Percentiles rank a stretch among this genome's conserved stretches.
Conservation (phyloP, 2,888 invertebrate genomes). For the Lasius platythorax region DNA sequence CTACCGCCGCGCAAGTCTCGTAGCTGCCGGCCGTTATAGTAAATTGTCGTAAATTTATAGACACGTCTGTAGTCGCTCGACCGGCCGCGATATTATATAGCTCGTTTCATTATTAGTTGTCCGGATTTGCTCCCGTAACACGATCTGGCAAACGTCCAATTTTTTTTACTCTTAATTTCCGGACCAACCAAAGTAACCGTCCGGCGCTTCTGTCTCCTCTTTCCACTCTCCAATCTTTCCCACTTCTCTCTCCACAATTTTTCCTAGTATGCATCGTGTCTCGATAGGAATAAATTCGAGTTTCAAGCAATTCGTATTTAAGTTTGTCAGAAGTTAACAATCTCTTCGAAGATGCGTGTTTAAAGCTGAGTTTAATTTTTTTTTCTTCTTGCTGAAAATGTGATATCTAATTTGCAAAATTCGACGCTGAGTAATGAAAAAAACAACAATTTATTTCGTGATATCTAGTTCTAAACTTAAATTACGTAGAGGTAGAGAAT, state of each 20-base stretch:
- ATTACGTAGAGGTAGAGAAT: slow-evolving; percentile 5
- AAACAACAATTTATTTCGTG: slow-evolving; percentile 7
- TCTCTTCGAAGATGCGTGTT: neutral
- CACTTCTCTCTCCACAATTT: slow-evolving; percentile 49
- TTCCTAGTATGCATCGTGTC: slow-evolving; percentile 17
- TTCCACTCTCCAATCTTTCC: slow-evolving; percentile 12
- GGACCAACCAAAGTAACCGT: slow-evolving; percentile 57
- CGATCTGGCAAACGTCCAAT: slow-evolving; percentile 73
- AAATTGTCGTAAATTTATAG: slow-evolving; percentile 71
- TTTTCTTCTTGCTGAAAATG: neutral
- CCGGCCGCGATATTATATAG: slow-evolving; percentile 46
- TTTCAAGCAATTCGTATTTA: slow-evolving; percentile 28
- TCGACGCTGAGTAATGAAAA: neutral
- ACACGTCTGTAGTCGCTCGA: slow-evolving; percentile 50
- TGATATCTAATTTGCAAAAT: neutral
- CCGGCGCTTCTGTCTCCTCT: slow-evolving; percentile 33
- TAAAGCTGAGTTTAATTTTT: neutral
- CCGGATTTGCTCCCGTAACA: slow-evolving; percentile 71
- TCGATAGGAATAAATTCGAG: slow-evolving; percentile 28
- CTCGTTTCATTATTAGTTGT: slow-evolving; percentile 75
- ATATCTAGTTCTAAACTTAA: neutral
- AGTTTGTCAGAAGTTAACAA: slow-evolving; percentile 1
- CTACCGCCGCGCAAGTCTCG: slow-evolving; percentile 57
- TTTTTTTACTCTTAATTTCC: slow-evolving; percentile 73
- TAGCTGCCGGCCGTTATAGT: slow-evolving; percentile 64